Evolutionary conservation across 2,113 vertebrate genomes (phyloP).

Genomic region (Hylia prasina): DNA sequence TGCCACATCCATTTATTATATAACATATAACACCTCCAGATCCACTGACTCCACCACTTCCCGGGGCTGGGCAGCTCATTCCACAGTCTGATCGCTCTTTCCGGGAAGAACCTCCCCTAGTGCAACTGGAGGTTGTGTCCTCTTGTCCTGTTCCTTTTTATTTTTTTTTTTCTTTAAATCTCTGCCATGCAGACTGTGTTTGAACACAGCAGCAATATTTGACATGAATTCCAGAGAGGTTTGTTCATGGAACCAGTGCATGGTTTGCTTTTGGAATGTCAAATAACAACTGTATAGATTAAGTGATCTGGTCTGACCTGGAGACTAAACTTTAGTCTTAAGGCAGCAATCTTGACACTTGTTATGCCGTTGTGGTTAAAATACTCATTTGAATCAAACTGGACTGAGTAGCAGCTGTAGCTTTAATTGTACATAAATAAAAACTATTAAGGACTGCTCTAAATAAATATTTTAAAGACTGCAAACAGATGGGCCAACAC

Average conservation of each 20-base stretch:
- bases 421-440: neutral
- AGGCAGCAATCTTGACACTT: neutral
- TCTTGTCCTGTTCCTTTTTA: neutral
- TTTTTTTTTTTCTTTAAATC: too few species aligned
- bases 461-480: neutral
- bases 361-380: neutral
- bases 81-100: neutral
- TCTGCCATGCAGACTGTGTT: too few species aligned
- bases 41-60: neutral
- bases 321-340: neutral
- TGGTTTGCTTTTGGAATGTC: neutral
- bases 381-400: neutral
- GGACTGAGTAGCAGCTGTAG: neutral
- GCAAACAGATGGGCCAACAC: too few species aligned
- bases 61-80: neutral
- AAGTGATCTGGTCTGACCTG: rapidly evolving
- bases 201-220: neutral
- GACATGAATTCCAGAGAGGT: neutral
- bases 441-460: neutral
- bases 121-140: neutral
- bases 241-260: neutral
- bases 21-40: too few species aligned
- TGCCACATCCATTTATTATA: neutral
- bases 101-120: neutral
- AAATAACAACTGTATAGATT: too few species aligned